phyloP scores from a whole-genome alignment of 2,113 vertebrate genomes.

The Orthochromis indermauri region DNA sequence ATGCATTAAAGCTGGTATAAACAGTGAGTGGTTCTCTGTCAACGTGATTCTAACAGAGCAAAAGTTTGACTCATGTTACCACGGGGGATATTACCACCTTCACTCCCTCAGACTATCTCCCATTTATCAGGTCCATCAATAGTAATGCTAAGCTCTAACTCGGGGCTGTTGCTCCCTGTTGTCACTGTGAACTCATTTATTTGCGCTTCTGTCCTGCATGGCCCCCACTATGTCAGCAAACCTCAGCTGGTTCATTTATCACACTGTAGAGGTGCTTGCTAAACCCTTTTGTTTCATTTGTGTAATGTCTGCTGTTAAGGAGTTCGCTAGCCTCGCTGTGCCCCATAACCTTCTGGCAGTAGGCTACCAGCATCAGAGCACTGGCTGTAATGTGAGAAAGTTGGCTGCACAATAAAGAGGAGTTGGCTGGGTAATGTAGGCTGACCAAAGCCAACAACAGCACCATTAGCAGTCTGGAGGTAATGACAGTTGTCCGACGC shows the following conservation, averaged over 20 bases:
- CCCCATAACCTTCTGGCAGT: slow-evolving; percentile 13
- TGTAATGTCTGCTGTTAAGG: slow-evolving; percentile 28
- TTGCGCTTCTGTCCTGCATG: neutral
- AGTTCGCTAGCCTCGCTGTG: slow-evolving; percentile 9
- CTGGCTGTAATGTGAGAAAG: slow-evolving; percentile 44
- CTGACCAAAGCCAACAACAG: slow-evolving; percentile 37
- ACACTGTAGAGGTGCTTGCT: slow-evolving; percentile 30
- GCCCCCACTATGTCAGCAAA: slow-evolving; percentile 5
- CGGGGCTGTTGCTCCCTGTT: neutral
- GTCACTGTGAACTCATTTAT: slow-evolving; percentile 10
- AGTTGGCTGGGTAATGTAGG: slow-evolving; percentile 27
- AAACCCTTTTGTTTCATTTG: slow-evolving; percentile 50
- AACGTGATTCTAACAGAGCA: neutral
- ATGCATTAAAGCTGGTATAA: slow-evolving; percentile 13
- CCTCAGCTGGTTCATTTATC: slow-evolving; percentile 50
- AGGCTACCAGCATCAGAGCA: slow-evolving; percentile 16
- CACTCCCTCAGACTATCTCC: neutral
- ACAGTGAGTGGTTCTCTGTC: neutral
- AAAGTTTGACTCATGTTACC: neutral
- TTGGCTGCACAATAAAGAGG: slow-evolving; percentile 33
- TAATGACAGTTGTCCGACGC: slow-evolving; percentile 28
- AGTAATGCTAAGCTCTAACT: neutral
- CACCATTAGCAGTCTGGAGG: slow-evolving; percentile 44
- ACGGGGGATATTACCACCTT: neutral
- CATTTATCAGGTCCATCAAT: slow-evolving; percentile 1